Evolutionary conservation across 1,140 invertebrate species (phyloP).

Genomic region (Cepaea nemoralis): DNA sequence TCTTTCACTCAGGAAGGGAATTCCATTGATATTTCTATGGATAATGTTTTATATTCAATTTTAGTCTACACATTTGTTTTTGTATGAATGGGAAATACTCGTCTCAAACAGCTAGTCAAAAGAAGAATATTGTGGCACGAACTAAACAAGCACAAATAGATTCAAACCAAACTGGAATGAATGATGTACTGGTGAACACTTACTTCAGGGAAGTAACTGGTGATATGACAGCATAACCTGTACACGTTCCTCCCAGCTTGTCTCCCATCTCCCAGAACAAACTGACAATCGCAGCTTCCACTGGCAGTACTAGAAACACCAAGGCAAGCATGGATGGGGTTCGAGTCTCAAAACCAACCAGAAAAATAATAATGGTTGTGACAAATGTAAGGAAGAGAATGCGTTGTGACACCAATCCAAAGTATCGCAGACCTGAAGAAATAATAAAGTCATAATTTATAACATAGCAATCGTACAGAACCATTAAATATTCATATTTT

Average conservation of each 20-base stretch:
- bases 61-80: too few species aligned
- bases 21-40: too few species aligned
- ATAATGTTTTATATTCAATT: too few species aligned
- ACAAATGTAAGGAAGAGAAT: slow-evolving; percentile 61
- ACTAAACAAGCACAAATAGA: too few species aligned
- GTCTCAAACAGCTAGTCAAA: too few species aligned
- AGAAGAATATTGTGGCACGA: too few species aligned
- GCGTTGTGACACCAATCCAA: slow-evolving; percentile 66
- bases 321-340: slow-evolving; percentile 64
- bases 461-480: too few species aligned
- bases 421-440: slow-evolving; percentile 59
- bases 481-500: too few species aligned
- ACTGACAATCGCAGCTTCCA: slow-evolving; percentile 65
- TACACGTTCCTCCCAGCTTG: slow-evolving; percentile 67
- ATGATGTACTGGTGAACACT: too few species aligned
- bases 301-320: slow-evolving; percentile 59
- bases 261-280: slow-evolving; percentile 66
- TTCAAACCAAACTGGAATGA: too few species aligned
- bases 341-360: slow-evolving; percentile 66
- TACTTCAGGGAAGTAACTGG: slow-evolving; percentile 64
- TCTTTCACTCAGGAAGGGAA: too few species aligned
- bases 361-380: slow-evolving; percentile 59
- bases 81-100: too few species aligned
- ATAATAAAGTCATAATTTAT: not conserved
- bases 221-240: slow-evolving; percentile 68